Conservation (phyloP, 1,140 invertebrate genomes). For the Agrilus planipennis region DNA sequence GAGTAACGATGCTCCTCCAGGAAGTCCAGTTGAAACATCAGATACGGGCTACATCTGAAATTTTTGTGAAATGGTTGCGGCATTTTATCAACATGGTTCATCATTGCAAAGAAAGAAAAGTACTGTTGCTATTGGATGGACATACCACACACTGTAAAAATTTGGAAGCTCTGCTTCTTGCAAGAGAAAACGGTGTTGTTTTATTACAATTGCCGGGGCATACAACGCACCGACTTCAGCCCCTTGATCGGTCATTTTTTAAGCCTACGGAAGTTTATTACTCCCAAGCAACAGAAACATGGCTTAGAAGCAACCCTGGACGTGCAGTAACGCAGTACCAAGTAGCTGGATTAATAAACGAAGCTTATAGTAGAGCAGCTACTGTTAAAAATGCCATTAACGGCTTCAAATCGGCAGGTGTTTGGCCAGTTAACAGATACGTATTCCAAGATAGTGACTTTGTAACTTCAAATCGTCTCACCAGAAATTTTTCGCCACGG, state of each 20-base stretch:
- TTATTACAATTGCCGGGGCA: constrained; percentile 29
- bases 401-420: constrained; percentile 29
- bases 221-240: constrained; percentile 31
- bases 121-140: constrained; percentile 24
- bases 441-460: constrained; percentile 18
- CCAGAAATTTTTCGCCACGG: too few relatives aligned
- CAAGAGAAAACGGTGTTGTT: constrained; percentile 17
- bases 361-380: constrained; percentile 29
- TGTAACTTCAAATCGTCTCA: too few relatives aligned
- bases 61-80: constrained; percentile 24
- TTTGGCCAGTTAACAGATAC: constrained; percentile 29
- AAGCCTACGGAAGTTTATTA: constrained; percentile 27
- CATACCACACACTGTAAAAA: constrained; percentile 22
- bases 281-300: constrained; percentile 18
- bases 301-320: constrained; percentile 21
- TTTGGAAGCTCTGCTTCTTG: constrained; percentile 17
- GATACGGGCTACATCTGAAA: constrained; percentile 7
- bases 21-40: constrained; percentile 6
- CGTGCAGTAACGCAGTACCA: constrained; percentile 21
- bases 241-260: constrained; percentile 29
- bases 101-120: constrained; percentile 15
- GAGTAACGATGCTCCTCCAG: neutral
- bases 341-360: constrained; percentile 18
- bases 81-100: constrained; percentile 18
- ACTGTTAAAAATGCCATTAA: constrained; percentile 29